Evolutionary conservation across 2,888 invertebrate species (phyloP).

Genomic region (Plebejus melissa): DNA sequence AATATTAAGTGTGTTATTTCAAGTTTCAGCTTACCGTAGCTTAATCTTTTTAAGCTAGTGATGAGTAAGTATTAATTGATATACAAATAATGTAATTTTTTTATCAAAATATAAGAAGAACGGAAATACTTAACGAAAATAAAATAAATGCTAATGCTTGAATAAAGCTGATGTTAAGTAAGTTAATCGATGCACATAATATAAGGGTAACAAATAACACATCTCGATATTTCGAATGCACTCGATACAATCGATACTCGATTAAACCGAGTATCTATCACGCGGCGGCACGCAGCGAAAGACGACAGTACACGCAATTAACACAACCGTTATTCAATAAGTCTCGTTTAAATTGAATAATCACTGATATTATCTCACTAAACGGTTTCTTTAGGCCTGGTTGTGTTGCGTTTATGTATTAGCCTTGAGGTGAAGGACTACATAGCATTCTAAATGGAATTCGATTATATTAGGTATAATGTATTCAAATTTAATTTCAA

Average conservation of each 20-base stretch:
- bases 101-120: no score
- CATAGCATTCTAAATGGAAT: background rate
- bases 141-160: no score
- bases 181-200: background rate
- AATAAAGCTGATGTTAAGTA: no score
- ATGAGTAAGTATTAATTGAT: no score
- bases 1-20: no score
- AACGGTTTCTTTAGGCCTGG: constrained; percentile 41
- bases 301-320: constrained; percentile 50
- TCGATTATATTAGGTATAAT: background rate
- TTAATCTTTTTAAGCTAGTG: no score
- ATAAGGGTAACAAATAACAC: background rate
- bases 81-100: no score
- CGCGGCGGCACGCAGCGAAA: constrained; percentile 34
- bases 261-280: constrained; percentile 19
- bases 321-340: constrained; percentile 56
- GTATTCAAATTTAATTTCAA: background rate
- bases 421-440: constrained; percentile 2
- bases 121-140: no score
- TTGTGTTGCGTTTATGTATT: constrained; percentile 29
- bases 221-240: background rate
- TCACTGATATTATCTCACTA: constrained; percentile 62
- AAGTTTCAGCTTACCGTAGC: no score
- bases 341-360: constrained; percentile 55
- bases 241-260: constrained; percentile 6